These are phyloP conservation scores for Sphyrna mokarran DNA, from an alignment of 2,113 vertebrate species.

Conservation along the genomic window DNA sequence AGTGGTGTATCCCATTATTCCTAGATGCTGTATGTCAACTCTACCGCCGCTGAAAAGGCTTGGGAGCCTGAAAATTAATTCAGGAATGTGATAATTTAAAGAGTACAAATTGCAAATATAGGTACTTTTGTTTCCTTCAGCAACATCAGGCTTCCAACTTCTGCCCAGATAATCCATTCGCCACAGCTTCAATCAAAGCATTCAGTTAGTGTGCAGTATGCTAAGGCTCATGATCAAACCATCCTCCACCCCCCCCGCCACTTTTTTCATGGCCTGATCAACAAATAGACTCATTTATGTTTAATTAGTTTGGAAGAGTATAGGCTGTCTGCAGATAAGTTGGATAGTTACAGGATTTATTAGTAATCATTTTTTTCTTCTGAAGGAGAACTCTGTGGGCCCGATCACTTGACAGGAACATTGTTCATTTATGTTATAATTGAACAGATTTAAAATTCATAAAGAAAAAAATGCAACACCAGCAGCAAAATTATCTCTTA, in stretches of 20 bases:
- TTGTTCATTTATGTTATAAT: not conserved
- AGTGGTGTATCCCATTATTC: no score
- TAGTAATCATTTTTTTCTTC: not conserved
- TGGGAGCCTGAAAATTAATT: not conserved
- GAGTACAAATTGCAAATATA: not conserved
- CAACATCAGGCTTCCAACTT: not conserved
- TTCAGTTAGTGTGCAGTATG: not conserved
- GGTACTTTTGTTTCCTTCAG: not conserved
- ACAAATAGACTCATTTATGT: not conserved
- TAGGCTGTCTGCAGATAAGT: not conserved
- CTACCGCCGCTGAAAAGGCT: not conserved
- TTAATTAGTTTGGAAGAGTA: not conserved
- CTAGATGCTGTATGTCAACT: no score
- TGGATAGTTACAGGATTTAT: not conserved
- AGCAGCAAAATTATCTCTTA: not conserved
- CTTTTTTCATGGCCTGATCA: not conserved
- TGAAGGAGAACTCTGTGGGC: not conserved
- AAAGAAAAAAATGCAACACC: not conserved
- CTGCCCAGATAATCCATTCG: conserved; percentile 22
- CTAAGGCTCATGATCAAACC: not conserved
- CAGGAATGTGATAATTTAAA: conserved; percentile 1
- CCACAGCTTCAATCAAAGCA: conserved; percentile 5
- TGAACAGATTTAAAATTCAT: not conserved
- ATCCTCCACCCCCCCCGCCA: not conserved
- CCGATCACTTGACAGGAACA: not conserved